Evolutionary conservation across 64 coral and sea anemone genomes (phyloP).

Genomic region (Dendronephthya gigantea): DNA sequence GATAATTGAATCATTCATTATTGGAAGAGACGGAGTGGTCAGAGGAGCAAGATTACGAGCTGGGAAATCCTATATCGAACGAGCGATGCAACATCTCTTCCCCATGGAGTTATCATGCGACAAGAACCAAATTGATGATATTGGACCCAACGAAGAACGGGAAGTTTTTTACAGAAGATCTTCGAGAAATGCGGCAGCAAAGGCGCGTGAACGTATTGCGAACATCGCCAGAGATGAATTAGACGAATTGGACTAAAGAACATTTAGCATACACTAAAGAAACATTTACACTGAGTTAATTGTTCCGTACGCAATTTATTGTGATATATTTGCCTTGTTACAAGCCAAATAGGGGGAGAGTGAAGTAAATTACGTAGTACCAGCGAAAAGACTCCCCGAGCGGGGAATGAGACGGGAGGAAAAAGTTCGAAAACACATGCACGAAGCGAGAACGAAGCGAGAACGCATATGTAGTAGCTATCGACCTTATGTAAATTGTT

Average conservation of each 20-base stretch:
- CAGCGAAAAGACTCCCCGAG: no score
- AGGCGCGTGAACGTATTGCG: neutral
- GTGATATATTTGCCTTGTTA: neutral
- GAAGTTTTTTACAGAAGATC: neutral
- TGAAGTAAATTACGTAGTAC: neutral
- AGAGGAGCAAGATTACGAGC: neutral
- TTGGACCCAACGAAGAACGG: neutral
- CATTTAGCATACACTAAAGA: neutral
- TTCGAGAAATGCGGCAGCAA: neutral
- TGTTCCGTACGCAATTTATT: neutral
- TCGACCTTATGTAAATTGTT: no score
- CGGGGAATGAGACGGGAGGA: no score
- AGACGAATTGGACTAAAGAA: neutral
- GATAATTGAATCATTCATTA: neutral
- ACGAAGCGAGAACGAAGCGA: no score
- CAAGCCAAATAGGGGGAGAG: neutral
- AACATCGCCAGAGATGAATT: neutral
- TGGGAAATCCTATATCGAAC: neutral
- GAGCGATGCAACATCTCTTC: conserved; percentile 11
- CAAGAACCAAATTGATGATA: neutral
- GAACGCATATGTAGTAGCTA: no score
- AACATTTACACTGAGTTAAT: neutral
- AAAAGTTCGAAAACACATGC: no score
- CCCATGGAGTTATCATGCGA: conserved; percentile 23
- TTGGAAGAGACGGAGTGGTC: neutral